phyloP scores from a whole-genome alignment of 2,797 vertebrate species.

The Danionella dracula region DNA sequence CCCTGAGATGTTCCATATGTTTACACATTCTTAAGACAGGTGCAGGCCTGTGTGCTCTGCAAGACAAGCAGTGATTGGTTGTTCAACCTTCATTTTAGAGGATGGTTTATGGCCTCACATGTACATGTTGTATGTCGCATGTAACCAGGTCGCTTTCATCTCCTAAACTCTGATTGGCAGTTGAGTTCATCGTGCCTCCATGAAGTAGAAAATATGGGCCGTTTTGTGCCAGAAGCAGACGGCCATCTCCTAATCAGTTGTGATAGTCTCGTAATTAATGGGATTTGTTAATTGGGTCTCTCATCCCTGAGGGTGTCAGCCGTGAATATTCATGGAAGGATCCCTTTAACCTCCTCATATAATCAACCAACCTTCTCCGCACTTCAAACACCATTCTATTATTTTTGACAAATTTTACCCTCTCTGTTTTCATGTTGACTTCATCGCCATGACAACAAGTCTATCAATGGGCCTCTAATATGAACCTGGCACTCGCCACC shows the following conservation, averaged over 20 bases:
- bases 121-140: background rate
- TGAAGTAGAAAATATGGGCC: constrained; percentile 61
- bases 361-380: constrained; percentile 46
- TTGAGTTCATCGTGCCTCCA: constrained; percentile 39
- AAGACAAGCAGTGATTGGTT: no score
- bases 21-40: no score
- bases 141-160: constrained; percentile 31
- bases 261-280: constrained; percentile 70
- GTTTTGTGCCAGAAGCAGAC: constrained; percentile 56
- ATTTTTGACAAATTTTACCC: background rate
- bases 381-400: constrained; percentile 41
- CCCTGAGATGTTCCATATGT: no score
- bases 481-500: constrained; percentile 47
- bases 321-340: constrained; percentile 56
- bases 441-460: constrained; percentile 45
- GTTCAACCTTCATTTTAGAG: background rate
- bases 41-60: no score
- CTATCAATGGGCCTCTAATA: constrained; percentile 26
- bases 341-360: constrained; percentile 56
- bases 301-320: constrained; percentile 51
- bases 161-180: constrained; percentile 52
- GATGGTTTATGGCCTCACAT: background rate
- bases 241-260: constrained; percentile 64
- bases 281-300: constrained; percentile 70
- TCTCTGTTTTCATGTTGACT: constrained; percentile 30